Percentiles rank a stretch among this genome's conserved stretches.
Conservation (phyloP, 2,888 invertebrate species). For the Parnassius smintheus region DNA sequence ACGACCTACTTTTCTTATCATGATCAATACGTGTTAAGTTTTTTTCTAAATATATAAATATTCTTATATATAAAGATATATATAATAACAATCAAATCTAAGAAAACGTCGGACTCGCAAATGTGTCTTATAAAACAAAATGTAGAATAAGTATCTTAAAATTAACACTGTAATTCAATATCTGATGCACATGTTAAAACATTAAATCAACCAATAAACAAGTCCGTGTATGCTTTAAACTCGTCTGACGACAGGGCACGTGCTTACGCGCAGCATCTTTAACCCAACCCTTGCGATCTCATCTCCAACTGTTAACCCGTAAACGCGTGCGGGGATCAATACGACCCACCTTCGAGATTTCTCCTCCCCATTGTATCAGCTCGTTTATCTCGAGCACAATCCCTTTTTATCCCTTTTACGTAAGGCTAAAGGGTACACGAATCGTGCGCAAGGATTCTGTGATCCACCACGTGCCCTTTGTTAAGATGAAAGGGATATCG, state of each 20-base stretch:
- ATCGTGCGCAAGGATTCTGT: slow-evolving; percentile 76
- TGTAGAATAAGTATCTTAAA: too few species aligned
- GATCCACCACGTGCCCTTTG: slow-evolving; percentile 70
- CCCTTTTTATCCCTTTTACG: slow-evolving; percentile 64
- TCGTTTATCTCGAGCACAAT: slow-evolving; percentile 63
- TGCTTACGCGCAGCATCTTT: slow-evolving; percentile 65
- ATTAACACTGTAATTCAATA: too few species aligned
- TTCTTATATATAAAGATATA: too few species aligned
- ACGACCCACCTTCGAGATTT: slow-evolving; percentile 56
- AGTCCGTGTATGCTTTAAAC: slow-evolving; percentile 34
- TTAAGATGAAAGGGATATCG: slow-evolving; percentile 57
- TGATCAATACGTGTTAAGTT: too few species aligned
- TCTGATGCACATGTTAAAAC: neutral
- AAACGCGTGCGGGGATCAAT: slow-evolving; percentile 74
- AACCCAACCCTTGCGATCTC: slow-evolving; percentile 45
- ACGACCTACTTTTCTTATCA: too few species aligned
- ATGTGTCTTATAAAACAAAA: too few species aligned
- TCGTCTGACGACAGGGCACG: slow-evolving; percentile 44
- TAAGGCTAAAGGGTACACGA: slow-evolving; percentile 66
- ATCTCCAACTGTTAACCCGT: slow-evolving; percentile 57
- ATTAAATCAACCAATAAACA: slow-evolving; percentile 16
- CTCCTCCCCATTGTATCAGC: slow-evolving; percentile 45
- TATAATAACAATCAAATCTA: too few species aligned
- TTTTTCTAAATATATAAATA: too few species aligned
- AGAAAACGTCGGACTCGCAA: too few species aligned